Base-by-base conservation (phyloP, 2,888 invertebrate genomes). In the Polyommatus iphigenia region DNA sequence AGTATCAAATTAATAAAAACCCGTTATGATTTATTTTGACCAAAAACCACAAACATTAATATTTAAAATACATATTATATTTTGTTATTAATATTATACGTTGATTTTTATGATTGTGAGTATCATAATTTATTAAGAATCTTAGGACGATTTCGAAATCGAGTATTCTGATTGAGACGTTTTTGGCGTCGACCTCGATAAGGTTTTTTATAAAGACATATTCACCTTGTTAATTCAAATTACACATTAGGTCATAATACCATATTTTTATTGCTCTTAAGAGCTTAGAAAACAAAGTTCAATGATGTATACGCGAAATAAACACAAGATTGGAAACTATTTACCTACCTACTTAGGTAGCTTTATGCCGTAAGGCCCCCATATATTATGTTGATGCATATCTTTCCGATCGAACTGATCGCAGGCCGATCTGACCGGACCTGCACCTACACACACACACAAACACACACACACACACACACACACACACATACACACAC, bases 181-280 rank as follows among this genome's bases (percentile, higher is more conserved):
- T 67, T 67, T 29, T 15, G 67, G 67, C 4, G 29, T 15, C 29
- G 67, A 29, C 67, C 67, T 67, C 67, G 67, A 67, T 67, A 29
- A 67, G 29, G 67, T 29, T 62, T 36, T 67, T 67, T 29, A 67
- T 24, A 67, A 67, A 29, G 29, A 29, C 18, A 32, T 67, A 29
- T 67, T 67, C 29, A 67, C 67, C 67, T 67, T 67, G 67, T 67
- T 67, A 67, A 67, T 29, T 32, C 67, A 32, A 67, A 67, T 67
- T 32, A 32, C 29, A 32, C 67, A 29, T 32, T 67, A 29, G 67
- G 29, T 29, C 67, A 67, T 67, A 67, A 15, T 67, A 18, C 20
- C 20, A 67, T 67, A 59, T 29, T 67, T 67, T 15, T 67, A 67
- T 67, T 59, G 20, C 20, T 20, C 29, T 29, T 24, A 29, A 67